A percentile compares a stretch with the other conserved stretches of the same genome.
Conservation (phyloP, 1,140 invertebrate genomes). For the Lepidurus packardi region DNA sequence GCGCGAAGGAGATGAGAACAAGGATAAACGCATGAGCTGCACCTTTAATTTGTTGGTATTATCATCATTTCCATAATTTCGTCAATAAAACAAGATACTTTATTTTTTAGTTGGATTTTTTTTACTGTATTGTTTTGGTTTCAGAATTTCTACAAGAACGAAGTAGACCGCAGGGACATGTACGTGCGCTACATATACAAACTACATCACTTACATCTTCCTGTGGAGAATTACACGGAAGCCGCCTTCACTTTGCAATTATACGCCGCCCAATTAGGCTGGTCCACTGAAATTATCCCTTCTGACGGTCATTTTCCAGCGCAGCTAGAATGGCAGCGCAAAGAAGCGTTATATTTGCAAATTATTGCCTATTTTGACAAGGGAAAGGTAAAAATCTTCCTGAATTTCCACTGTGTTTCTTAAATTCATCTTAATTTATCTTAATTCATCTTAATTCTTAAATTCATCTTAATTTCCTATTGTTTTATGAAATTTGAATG, state of each 20-base stretch:
- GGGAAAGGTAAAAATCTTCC: constrained; percentile 63
- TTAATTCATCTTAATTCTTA: neutral
- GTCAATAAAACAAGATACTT: neutral
- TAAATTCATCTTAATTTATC: neutral
- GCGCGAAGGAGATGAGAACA: constrained; percentile 83
- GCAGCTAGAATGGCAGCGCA: constrained; percentile 82
- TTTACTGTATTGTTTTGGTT: constrained; percentile 40
- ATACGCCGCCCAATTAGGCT: constrained; percentile 84
- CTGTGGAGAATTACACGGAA: constrained; percentile 91
- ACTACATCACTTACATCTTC: constrained; percentile 85
- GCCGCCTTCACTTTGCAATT: constrained; percentile 91
- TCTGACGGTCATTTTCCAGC: constrained; percentile 46
- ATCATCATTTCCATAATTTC: neutral
- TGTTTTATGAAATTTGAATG: neutral
- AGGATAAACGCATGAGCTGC: constrained; percentile 92
- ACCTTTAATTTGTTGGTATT: constrained; percentile 87
- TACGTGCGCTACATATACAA: constrained; percentile 96
- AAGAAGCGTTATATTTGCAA: constrained; percentile 84
- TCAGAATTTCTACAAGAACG: constrained; percentile 94
- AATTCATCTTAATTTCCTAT: neutral
- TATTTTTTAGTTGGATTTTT: constrained; percentile 33
- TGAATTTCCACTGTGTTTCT: constrained; percentile 27
- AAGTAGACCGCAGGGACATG: constrained; percentile 81
- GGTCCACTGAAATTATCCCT: constrained; percentile 66
- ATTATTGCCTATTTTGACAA: constrained; percentile 91